A percentile compares a stretch with the other conserved stretches of the same genome.
These are phyloP conservation scores for Cheilosia pagana DNA, from an alignment of 2,888 invertebrate species.

Conservation along the genomic window DNA sequence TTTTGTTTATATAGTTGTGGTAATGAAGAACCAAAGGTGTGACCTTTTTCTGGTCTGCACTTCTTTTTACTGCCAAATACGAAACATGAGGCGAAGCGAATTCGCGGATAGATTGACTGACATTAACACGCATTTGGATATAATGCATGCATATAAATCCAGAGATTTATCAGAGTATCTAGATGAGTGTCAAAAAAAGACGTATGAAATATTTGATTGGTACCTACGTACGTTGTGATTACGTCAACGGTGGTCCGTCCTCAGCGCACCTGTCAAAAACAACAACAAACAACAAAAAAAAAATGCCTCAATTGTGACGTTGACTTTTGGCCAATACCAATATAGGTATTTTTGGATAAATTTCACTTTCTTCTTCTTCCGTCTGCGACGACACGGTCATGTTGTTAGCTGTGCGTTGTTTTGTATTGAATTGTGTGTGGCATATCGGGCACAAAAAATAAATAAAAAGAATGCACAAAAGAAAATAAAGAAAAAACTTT, in stretches of 20 bases:
- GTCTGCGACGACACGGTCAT: slow-evolving; percentile 20
- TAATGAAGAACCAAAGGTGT: slow-evolving; percentile 37
- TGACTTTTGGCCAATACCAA: slow-evolving; percentile 26
- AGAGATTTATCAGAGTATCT: too few relatives aligned
- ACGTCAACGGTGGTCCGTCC: slow-evolving; percentile 18
- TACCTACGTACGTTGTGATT: neutral
- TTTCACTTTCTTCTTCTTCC: slow-evolving; percentile 59
- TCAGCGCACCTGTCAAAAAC: neutral
- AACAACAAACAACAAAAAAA: too few relatives aligned
- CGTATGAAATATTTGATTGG: neutral
- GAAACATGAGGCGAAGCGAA: slow-evolving; percentile 9
- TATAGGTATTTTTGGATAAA: slow-evolving; percentile 50
- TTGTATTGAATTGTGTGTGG: slow-evolving; percentile 30
- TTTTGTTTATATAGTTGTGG: slow-evolving; percentile 28
- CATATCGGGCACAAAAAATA: slow-evolving; percentile 5
- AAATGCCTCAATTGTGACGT: neutral
- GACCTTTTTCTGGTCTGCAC: slow-evolving; percentile 35
- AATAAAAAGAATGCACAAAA: slow-evolving; percentile 27
- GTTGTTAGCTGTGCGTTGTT: slow-evolving; percentile 13
- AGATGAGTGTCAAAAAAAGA: neutral
- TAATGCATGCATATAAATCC: neutral
- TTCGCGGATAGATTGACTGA: slow-evolving; percentile 32
- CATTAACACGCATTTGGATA: slow-evolving; percentile 21
- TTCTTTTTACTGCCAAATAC: slow-evolving; percentile 1
- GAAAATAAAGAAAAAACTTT: slow-evolving; percentile 45